Evolutionary conservation across 2,113 vertebrate genomes (phyloP).

Genomic region (Ammodytes dubius): DNA sequence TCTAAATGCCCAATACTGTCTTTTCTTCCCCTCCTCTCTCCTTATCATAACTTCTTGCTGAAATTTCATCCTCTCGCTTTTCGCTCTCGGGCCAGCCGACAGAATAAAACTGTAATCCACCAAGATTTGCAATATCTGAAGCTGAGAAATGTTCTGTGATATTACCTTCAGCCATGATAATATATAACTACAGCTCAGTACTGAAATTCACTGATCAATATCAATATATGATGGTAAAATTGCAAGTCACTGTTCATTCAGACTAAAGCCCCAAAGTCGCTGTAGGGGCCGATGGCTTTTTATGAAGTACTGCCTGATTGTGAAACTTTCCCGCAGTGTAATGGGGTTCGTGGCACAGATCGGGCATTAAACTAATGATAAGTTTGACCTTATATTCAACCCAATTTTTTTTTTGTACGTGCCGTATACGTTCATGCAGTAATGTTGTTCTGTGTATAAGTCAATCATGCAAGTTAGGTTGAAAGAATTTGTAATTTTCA

Average conservation of each 20-base stretch:
- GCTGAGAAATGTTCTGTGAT: constrained; percentile 35
- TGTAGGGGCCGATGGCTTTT: constrained; percentile 27
- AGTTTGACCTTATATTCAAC: neutral
- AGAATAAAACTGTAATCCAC: neutral
- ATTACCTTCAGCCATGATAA: constrained; percentile 50
- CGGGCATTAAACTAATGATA: neutral
- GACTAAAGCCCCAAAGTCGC: constrained; percentile 10
- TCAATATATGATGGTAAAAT: constrained; percentile 57
- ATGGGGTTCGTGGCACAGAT: constrained; percentile 11
- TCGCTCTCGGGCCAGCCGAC: neutral
- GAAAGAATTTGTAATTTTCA: neutral
- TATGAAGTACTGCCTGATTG: constrained; percentile 47
- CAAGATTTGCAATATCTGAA: constrained; percentile 30
- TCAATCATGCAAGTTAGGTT: neutral
- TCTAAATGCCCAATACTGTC: neutral
- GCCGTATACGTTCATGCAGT: neutral
- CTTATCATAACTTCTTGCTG: constrained; percentile 18
- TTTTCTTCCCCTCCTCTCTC: neutral
- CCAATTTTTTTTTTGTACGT: neutral
- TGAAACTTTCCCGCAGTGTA: constrained; percentile 27
- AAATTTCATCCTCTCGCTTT: constrained; percentile 42
- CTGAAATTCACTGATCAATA: constrained; percentile 60
- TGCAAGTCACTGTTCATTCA: constrained; percentile 63
- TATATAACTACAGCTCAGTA: constrained; percentile 29
- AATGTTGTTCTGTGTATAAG: constrained; percentile 1